phyloP scores from a whole-genome alignment of 2,888 invertebrate species.

The Tipula vernalis region DNA sequence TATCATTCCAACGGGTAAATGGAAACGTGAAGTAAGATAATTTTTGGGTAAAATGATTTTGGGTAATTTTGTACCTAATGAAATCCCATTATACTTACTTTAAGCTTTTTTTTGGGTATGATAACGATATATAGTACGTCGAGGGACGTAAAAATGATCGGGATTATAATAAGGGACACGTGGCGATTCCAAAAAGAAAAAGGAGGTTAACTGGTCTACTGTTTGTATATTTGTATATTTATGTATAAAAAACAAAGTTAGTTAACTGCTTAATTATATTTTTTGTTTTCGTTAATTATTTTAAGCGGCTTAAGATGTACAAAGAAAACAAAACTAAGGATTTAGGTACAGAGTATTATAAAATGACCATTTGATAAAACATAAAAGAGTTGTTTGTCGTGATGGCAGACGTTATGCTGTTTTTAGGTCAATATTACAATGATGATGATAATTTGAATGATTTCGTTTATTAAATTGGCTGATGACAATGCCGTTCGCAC shows the following conservation, averaged over 20 bases:
- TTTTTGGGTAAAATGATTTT: background rate
- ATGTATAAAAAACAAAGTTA: background rate
- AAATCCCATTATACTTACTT: background rate
- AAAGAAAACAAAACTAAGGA: background rate
- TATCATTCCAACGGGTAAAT: background rate
- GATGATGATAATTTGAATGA: too few species aligned
- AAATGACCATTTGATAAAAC: background rate
- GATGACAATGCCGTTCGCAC: too few species aligned
- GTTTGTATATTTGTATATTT: background rate
- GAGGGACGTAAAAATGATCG: background rate
- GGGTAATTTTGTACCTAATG: background rate
- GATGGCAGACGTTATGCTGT: too few species aligned
- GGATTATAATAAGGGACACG: background rate
- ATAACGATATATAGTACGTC: background rate
- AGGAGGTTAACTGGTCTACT: background rate
- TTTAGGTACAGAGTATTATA: background rate
- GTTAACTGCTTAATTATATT: background rate
- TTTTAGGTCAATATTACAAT: too few species aligned
- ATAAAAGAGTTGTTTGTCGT: background rate
- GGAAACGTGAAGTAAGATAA: background rate
- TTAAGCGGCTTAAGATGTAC: background rate
- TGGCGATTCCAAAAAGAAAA: background rate
- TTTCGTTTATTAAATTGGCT: too few species aligned
- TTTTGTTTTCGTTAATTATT: background rate
- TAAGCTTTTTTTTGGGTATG: background rate